Evolutionary conservation across 1,140 invertebrate genomes (phyloP), one percentile per base, ranked within the genome.

Genomic region (Neodiprion pinetum): DNA sequence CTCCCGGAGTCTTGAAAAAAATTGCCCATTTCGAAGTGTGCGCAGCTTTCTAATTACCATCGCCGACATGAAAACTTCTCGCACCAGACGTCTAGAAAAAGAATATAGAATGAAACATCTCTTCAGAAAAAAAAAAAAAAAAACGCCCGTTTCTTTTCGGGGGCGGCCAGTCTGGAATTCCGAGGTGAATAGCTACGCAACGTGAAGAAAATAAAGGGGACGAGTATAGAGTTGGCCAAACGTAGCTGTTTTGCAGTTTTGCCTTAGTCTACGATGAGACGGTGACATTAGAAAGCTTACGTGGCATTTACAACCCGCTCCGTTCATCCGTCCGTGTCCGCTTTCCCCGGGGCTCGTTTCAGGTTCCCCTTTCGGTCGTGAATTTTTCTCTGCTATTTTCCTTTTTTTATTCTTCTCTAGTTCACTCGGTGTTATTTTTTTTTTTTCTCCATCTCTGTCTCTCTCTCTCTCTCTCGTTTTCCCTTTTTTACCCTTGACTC

Each of bases 271-370:
- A 40, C 28, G 28, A 40, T 40, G 12, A 65, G 61, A 65, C 67
- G 11, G 53, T 69, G 66, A 61, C 70, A 28, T 67, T 71, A 75
- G 53, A 75, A 75, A 75, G 61, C 40, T 66, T 61, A 50, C 12
- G 48, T 68, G 71, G 50, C 65, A 72, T 68, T 75, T 49, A 65
- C 76, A 79, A 81, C 80, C 76, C 78, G 77, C 76, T 81, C 76
- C 53, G 77, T 74, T 61, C 75, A 8, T 72, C 68, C 67, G 68
- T 76, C 76, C 79, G 79, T 78, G 75, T 77, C 79, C 23, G 14
- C 21, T 71, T 71, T 71, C 48, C 48, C 70, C 21, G 48, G 70
- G 70, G 17, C 12, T 17, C 10, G 48, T 40, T 48, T 71, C 48
- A 40, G 21, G 48, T 48, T 40, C 70, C 23, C 40, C 70, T 48